Conservation (phyloP, 2,797 vertebrate genomes). For the Artibeus lituratus region DNA sequence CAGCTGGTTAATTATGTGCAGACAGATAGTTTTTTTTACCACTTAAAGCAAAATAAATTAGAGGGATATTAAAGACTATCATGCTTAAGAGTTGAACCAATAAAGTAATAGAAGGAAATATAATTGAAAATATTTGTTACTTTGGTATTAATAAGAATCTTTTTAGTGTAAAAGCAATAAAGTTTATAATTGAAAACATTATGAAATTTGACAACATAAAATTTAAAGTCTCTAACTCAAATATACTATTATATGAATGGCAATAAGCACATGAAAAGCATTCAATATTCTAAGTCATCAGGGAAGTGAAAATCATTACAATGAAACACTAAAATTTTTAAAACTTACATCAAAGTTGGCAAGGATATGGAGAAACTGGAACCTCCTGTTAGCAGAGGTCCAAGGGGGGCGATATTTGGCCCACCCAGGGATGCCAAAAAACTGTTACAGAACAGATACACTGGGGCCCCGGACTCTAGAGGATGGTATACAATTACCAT, state of each 20-base stretch:
- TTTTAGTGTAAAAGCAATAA: constrained; percentile 21
- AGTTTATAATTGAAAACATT: constrained; percentile 5
- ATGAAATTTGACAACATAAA: constrained; percentile 21
- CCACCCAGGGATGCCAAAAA: too few relatives aligned
- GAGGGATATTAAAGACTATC: neutral
- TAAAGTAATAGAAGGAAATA: constrained; percentile 4
- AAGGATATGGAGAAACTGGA: neutral
- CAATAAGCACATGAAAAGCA: neutral
- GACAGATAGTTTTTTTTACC: neutral
- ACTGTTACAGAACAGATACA: too few relatives aligned
- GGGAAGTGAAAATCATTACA: constrained; percentile 7
- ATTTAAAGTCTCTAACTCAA: neutral
- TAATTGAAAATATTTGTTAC: constrained; percentile 1
- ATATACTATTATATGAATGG: neutral
- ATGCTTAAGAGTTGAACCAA: neutral
- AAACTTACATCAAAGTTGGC: neutral
- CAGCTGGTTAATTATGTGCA: neutral
- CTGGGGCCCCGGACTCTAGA: too few relatives aligned
- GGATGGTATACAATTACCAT: too few relatives aligned
- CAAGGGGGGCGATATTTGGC: too few relatives aligned
- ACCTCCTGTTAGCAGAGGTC: too few relatives aligned
- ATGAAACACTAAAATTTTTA: neutral
- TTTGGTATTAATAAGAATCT: constrained; percentile 2
- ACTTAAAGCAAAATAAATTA: neutral
- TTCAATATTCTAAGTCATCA: neutral